These are phyloP conservation scores for Andrena camellia DNA, from an alignment of 2,888 invertebrate genomes.

Conservation along the genomic window DNA sequence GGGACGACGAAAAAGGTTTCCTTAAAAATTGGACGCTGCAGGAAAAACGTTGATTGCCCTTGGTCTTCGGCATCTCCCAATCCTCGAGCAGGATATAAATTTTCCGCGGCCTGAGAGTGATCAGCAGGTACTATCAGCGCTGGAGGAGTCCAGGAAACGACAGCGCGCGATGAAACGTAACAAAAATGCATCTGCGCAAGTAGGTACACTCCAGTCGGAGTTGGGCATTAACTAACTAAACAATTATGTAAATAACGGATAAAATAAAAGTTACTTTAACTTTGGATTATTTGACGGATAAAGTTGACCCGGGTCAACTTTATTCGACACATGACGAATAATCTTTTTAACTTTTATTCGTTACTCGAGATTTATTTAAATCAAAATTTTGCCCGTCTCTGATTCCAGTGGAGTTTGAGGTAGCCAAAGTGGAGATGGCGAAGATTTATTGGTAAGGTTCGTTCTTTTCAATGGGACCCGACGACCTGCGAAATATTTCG, in stretches of 20 bases:
- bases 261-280: no score
- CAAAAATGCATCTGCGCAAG: neutral
- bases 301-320: no score
- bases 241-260: no score
- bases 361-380: no score
- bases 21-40: neutral
- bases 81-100: neutral
- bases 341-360: no score
- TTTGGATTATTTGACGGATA: no score
- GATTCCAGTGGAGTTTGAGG: no score
- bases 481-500: constrained; percentile 18
- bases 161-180: neutral
- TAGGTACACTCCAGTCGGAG: neutral
- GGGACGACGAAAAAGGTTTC: neutral
- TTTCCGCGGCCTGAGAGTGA: neutral
- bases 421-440: neutral
- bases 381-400: no score
- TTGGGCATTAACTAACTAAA: no score
- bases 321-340: no score
- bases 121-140: neutral
- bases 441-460: neutral
- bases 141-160: neutral
- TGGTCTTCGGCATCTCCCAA: neutral
- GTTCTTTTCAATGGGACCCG: neutral
- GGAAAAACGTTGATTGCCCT: constrained; percentile 1